These are phyloP conservation scores for Lota lota DNA, from an alignment of 2,113 vertebrate species.

Conservation along the genomic window DNA sequence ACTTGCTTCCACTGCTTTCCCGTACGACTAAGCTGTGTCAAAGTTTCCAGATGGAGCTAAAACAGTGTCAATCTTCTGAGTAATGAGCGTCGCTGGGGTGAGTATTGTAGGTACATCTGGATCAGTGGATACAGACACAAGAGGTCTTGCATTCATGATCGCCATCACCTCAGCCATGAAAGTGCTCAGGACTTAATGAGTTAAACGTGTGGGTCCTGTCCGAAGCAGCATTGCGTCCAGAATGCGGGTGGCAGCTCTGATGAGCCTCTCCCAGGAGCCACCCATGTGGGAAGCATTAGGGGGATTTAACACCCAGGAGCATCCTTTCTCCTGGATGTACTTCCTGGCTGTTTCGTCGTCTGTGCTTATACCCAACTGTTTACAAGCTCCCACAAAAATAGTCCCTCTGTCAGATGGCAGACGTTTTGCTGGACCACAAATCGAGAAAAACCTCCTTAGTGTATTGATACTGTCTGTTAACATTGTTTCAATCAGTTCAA, in stretches of 20 bases:
- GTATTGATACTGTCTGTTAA: not conserved
- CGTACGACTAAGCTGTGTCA: not conserved
- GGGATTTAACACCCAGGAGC: constrained; percentile 12
- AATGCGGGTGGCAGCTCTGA: constrained; percentile 2
- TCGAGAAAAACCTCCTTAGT: not conserved
- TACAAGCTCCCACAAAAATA: constrained; percentile 7
- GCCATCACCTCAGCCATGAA: not conserved
- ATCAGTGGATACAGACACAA: not conserved
- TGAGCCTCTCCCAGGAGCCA: constrained; percentile 5
- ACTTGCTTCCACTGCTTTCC: not conserved
- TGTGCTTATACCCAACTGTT: not conserved
- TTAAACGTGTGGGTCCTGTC: not conserved
- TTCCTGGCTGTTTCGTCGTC: not conserved
- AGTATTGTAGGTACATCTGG: not conserved
- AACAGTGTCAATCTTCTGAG: not conserved
- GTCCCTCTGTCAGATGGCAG: constrained; percentile 6
- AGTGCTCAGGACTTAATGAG: constrained; percentile 6
- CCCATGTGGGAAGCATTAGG: constrained; percentile 5
- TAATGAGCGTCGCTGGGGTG: not conserved
- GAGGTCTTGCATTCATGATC: not conserved
- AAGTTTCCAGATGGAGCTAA: not conserved
- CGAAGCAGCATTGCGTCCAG: constrained; percentile 5
- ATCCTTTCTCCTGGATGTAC: constrained; percentile 1
- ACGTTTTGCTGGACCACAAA: not conserved
- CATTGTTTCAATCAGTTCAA: not conserved